A percentile compares a stretch with the other conserved stretches of the same genome.
Evolutionary conservation across 2,888 invertebrate genomes (phyloP).

Genomic region (Bruchidius siliquastri): DNA sequence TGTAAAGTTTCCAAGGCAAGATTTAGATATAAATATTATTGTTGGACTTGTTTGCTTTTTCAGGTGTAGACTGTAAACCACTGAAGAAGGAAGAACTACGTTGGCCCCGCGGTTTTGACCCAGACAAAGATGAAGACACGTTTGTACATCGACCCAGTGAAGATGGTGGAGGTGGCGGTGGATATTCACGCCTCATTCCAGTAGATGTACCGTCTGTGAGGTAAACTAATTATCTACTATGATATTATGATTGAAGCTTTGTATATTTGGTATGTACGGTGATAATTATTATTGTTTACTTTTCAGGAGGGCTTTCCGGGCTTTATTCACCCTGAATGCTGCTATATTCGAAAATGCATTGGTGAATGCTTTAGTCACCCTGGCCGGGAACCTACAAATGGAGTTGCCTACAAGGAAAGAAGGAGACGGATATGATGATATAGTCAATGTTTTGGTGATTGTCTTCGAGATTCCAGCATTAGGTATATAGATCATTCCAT

Average conservation of each 20-base stretch:
- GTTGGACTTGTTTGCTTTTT: not conserved
- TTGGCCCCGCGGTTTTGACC: not conserved
- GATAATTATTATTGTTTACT: no score
- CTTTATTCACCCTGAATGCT: conserved; percentile 43
- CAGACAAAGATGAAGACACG: not conserved
- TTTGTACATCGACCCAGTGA: not conserved
- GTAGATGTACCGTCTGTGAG: not conserved
- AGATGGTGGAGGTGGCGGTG: not conserved
- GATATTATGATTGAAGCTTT: no score
- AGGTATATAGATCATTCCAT: conserved; percentile 28
- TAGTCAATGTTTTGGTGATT: conserved; percentile 53
- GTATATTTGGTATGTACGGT: no score
- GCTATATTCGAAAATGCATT: conserved; percentile 56
- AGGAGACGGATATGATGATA: conserved; percentile 49
- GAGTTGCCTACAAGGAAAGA: conserved; percentile 53
- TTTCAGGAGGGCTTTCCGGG: conserved; percentile 58
- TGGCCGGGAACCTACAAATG: conserved; percentile 69
- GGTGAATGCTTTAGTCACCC: conserved; percentile 67
- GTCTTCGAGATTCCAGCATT: conserved; percentile 46
- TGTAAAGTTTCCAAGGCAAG: no score
- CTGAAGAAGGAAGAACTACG: not conserved
- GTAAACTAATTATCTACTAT: not conserved
- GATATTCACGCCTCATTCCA: not conserved
- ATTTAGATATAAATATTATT: not conserved
- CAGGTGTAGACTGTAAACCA: not conserved